Evolutionary conservation across 1,140 invertebrate genomes (phyloP).

Genomic region (Branchinecta lindahli): DNA sequence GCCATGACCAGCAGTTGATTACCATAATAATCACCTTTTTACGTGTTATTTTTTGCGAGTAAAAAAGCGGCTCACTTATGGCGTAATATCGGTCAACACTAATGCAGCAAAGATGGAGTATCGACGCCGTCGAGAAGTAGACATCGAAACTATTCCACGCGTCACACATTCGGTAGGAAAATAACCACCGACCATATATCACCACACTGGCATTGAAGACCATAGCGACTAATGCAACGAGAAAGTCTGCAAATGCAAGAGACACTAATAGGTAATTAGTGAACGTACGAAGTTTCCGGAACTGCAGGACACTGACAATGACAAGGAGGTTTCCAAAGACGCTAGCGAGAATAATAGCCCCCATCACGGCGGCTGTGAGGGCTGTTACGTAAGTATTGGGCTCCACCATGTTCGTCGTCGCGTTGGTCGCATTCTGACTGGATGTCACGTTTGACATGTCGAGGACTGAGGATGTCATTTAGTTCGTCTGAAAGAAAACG

Average conservation of each 20-base stretch:
- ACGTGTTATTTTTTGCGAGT: constrained; percentile 74
- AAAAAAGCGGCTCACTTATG: constrained; percentile 72
- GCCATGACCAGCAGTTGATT: constrained; percentile 73
- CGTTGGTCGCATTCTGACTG: too few relatives aligned
- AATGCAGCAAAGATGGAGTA: constrained; percentile 85
- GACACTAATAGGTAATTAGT: constrained; percentile 93
- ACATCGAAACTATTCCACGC: constrained; percentile 91
- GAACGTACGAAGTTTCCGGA: constrained; percentile 68
- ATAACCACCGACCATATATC: constrained; percentile 54
- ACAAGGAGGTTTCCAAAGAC: constrained; percentile 63
- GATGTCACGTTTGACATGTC: too few relatives aligned
- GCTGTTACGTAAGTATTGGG: constrained; percentile 35
- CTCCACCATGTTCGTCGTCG: constrained; percentile 14
- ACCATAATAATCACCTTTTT: constrained; percentile 77
- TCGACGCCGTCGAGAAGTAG: constrained; percentile 84
- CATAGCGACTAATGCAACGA: constrained; percentile 81
- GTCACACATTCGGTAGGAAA: constrained; percentile 72
- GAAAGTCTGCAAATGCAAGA: constrained; percentile 68
- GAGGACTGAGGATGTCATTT: too few relatives aligned
- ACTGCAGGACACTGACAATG: constrained; percentile 61
- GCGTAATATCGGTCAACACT: constrained; percentile 78
- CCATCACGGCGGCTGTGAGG: constrained; percentile 54
- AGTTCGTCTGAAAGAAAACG: too few relatives aligned
- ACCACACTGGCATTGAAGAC: constrained; percentile 78
- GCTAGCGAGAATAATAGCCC: constrained; percentile 63